These are phyloP conservation scores for Drosophila algonquin DNA, from an alignment of 2,888 invertebrate genomes.

Conservation along the genomic window DNA sequence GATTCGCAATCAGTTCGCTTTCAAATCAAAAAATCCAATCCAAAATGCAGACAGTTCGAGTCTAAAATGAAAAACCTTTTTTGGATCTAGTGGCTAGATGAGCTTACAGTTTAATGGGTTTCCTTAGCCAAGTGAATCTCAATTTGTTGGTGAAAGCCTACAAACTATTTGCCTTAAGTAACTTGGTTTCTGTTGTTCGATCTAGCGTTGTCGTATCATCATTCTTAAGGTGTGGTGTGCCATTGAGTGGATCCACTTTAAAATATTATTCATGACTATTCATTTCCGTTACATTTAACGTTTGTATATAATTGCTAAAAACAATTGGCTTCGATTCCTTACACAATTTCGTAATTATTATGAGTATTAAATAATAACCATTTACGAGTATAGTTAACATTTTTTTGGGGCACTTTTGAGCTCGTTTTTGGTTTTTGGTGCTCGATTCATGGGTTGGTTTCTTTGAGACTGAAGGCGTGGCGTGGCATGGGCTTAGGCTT, in stretches of 20 bases:
- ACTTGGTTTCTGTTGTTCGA: conserved; percentile 30
- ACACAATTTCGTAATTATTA: conserved; percentile 39
- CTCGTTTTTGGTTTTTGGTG: conserved; percentile 30
- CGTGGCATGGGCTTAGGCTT: conserved; percentile 12
- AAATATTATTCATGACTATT: conserved; percentile 49
- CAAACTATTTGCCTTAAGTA: conserved; percentile 48
- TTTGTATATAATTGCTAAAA: conserved; percentile 74
- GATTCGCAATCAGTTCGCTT: conserved; percentile 37
- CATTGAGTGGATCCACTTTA: conserved; percentile 54
- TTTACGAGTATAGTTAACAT: conserved; percentile 50
- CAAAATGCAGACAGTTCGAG: conserved; percentile 14
- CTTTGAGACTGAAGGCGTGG: conserved; percentile 33
- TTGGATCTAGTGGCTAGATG: conserved; percentile 51
- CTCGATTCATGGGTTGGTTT: conserved; percentile 33
- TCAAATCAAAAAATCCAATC: conserved; percentile 31
- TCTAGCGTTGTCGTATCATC: conserved; percentile 22
- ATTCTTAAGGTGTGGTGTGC: conserved; percentile 54
- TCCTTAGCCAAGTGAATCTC: conserved; percentile 34
- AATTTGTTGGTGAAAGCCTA: conserved; percentile 46
- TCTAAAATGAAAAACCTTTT: conserved; percentile 34
- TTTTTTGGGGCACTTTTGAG: conserved; percentile 56
- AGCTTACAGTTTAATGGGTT: conserved; percentile 52
- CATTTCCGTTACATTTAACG: conserved; percentile 41
- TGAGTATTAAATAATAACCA: conserved; percentile 37
- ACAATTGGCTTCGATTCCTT: conserved; percentile 79